Evolutionary conservation across 2,888 invertebrate genomes (phyloP).

Genomic region (Tetropium fuscum): DNA sequence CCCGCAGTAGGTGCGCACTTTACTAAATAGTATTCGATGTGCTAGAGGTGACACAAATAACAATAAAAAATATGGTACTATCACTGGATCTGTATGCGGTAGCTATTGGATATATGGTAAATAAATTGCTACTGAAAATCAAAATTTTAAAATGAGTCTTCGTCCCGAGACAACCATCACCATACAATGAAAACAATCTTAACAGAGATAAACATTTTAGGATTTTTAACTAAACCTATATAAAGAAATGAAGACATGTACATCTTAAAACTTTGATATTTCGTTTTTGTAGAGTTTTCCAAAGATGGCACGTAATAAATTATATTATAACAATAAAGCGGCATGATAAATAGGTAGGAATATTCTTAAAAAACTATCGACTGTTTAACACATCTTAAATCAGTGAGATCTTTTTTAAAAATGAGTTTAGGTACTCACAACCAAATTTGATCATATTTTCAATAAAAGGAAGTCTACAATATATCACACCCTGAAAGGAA

Average conservation of each 20-base stretch:
- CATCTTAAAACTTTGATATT: constrained; percentile 15
- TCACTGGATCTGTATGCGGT: constrained; percentile 26
- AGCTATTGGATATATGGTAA: constrained; percentile 21
- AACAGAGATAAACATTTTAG: not conserved
- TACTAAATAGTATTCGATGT: constrained; percentile 17
- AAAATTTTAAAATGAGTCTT: constrained; percentile 25
- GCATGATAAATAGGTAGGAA: constrained; percentile 6
- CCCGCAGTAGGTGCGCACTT: constrained; percentile 17
- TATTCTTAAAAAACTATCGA: constrained; percentile 6
- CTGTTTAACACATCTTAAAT: constrained; percentile 13
- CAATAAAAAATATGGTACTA: constrained; percentile 23
- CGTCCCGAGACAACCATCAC: not conserved
- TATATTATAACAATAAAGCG: constrained; percentile 14
- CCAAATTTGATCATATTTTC: not conserved
- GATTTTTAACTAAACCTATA: not conserved
- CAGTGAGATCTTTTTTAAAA: constrained; percentile 35
- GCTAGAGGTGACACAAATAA: constrained; percentile 13
- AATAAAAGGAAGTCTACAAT: constrained; percentile 5
- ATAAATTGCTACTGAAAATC: constrained; percentile 15
- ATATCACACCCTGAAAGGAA: constrained; percentile 16
- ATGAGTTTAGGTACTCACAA: constrained; percentile 12
- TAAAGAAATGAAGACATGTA: constrained; percentile 8
- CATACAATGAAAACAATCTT: not conserved
- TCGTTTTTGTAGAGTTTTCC: constrained; percentile 12
- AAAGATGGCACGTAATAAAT: constrained; percentile 23